These are phyloP conservation scores for Oreochromis niloticus DNA, from an alignment of 2,113 vertebrate genomes.

Conservation along the genomic window DNA sequence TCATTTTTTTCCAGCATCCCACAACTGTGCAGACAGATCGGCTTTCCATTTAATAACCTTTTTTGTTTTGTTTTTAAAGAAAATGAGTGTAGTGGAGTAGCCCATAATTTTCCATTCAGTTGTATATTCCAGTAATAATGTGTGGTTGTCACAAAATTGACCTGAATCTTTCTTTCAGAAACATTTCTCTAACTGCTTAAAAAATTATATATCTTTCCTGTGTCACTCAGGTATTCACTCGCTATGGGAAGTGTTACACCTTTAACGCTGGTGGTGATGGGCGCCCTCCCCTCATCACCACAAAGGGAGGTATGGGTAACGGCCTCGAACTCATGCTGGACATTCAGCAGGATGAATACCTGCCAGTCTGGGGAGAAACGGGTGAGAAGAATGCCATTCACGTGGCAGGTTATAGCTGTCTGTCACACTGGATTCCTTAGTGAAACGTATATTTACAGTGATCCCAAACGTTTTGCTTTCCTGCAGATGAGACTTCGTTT, in stretches of 20 bases:
- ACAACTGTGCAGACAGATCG: background rate
- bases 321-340: conserved; percentile 98
- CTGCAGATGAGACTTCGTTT: conserved; percentile 90
- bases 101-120: background rate
- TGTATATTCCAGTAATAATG: background rate
- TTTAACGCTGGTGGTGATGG: conserved; percentile 88
- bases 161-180: background rate
- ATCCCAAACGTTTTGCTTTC: background rate
- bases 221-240: conserved; percentile 87
- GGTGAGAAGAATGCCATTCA: conserved; percentile 65
- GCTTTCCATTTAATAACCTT: background rate
- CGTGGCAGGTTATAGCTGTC: background rate
- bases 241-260: conserved; percentile 97
- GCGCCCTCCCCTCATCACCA: conserved; percentile 81
- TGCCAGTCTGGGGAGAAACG: conserved; percentile 96
- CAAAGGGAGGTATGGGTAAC: conserved; percentile 95
- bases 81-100: background rate
- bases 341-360: conserved; percentile 96
- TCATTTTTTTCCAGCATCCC: background rate
- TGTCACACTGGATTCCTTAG: background rate
- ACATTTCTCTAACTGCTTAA: background rate
- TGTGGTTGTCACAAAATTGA: background rate
- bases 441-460: background rate
- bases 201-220: background rate
- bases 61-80: background rate